Evolutionary conservation across 1,140 invertebrate species (phyloP), one percentile per base, ranked within the genome.

Genomic region (Parapsyche elsis): DNA sequence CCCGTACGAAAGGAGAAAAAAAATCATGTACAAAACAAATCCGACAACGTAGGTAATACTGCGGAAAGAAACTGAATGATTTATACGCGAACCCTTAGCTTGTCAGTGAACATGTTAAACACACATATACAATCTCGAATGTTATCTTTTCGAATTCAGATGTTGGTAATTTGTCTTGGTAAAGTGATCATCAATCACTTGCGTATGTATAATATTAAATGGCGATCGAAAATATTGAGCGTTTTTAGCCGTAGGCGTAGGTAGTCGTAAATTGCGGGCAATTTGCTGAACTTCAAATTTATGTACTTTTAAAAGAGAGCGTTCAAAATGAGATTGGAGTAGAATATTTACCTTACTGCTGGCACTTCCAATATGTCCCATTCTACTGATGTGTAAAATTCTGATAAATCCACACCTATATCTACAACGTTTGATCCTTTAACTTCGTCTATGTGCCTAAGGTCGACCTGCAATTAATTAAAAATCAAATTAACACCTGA

Each of bases 301-400:
- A 38, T 7, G 7, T 38, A 38, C n/a, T n/a, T n/a, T n/a, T n/a
- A 38, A 38, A 38, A 38, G 30, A 38, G n/a, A n/a, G n/a, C n/a
- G n/a, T n/a, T n/a, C n/a, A n/a, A 38, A 4, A 38, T 38, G 12
- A 53, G 21, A 67, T 61, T 61, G 5, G 57, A 61, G 12, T 61
- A 61, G 16, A 61, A 16, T 67, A 23, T 67, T 26, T 87, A 95
- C 95, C 95, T 92, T 78, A 96, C 94, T 84, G 96, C 96, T 38
- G 97, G 97, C 84, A 99, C 97, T 88, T 96, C 95, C 78, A 99
- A 92, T 85, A 99, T 97, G 88, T 99, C 98, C 98, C 98, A 99
- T 89, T 99, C 98, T 19, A 99, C 97, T 78, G 96, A 98, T 85
- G 95, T 95, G 88, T 98, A 98, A 91, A 97, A 98, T 88, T 98